Conservation (phyloP, 2,888 invertebrate species). For the Galeruca laticollis region DNA sequence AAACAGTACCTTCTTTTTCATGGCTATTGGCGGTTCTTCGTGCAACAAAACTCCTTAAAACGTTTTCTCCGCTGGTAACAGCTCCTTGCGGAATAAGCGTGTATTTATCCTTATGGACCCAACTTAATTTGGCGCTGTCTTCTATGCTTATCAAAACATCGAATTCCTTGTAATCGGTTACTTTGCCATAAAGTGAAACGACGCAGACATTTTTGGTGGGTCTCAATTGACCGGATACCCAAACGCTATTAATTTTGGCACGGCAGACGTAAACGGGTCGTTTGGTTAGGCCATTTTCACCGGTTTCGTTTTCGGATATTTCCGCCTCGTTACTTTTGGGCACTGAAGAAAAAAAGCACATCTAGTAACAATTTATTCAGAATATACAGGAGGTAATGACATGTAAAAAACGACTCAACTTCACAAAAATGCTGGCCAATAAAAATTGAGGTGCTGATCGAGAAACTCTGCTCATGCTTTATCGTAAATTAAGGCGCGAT, state of each 20-base stretch:
- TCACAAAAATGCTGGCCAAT: too few species aligned
- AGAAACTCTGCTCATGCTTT: too few species aligned
- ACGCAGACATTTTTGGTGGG: slow-evolving; percentile 73
- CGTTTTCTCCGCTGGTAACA: slow-evolving; percentile 71
- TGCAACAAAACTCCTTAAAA: slow-evolving; percentile 60
- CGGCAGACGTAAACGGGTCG: slow-evolving; percentile 79
- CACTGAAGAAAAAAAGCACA: slow-evolving; percentile 58
- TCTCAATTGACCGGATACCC: slow-evolving; percentile 78
- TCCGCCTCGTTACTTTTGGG: slow-evolving; percentile 63
- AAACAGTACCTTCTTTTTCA: slow-evolving; percentile 49
- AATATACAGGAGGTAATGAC: too few species aligned
- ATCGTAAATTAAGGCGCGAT: too few species aligned
- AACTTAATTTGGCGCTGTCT: slow-evolving; percentile 79
- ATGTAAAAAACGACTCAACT: too few species aligned
- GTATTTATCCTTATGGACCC: slow-evolving; percentile 83
- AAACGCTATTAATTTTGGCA: slow-evolving; percentile 77
- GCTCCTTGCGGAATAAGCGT: slow-evolving; percentile 76
- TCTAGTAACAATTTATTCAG: too few species aligned
- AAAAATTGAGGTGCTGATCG: too few species aligned
- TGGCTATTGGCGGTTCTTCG: slow-evolving; percentile 56
- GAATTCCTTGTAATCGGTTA: slow-evolving; percentile 68
- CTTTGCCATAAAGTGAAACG: slow-evolving; percentile 72
- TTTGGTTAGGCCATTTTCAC: slow-evolving; percentile 65
- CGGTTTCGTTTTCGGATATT: slow-evolving; percentile 73
- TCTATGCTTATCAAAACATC: slow-evolving; percentile 84